phyloP scores from a whole-genome alignment of 2,113 vertebrate genomes.

The Psettodes erumei region DNA sequence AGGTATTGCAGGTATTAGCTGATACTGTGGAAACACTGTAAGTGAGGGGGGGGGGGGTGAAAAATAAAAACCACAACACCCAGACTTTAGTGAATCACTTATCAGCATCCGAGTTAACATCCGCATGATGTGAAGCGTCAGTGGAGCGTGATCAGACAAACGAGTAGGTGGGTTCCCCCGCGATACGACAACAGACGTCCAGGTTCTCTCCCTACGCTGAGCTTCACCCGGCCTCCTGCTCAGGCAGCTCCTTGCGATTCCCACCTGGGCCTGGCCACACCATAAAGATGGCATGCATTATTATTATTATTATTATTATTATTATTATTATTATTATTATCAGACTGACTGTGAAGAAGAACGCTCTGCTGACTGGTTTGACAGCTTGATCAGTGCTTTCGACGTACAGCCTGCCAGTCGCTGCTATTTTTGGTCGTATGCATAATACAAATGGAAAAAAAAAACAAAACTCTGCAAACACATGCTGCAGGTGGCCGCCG shows the following conservation, averaged over 20 bases:
- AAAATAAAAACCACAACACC: not conserved
- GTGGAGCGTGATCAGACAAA: slow-evolving; percentile 31
- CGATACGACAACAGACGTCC: slow-evolving; percentile 4
- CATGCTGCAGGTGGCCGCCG: not conserved
- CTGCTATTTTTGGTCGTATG: not conserved
- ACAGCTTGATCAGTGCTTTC: slow-evolving; percentile 64
- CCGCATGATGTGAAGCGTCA: not conserved
- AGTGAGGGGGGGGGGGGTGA: too few relatives aligned
- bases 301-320: too few relatives aligned
- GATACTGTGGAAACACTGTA: too few relatives aligned
- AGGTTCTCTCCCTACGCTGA: not conserved
- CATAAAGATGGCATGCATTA: slow-evolving; percentile 41
- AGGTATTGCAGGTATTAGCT: too few relatives aligned
- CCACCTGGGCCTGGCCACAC: not conserved
- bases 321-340: too few relatives aligned
- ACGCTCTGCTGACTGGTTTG: slow-evolving; percentile 47
- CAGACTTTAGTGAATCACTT: too few relatives aligned
- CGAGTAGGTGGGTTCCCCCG: not conserved
- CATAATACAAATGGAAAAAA: slow-evolving; percentile 5
- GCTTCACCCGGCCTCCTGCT: not conserved
- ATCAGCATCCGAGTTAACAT: too few relatives aligned
- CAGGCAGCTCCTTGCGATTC: slow-evolving; percentile 3
- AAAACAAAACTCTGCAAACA: not conserved
- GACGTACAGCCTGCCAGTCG: slow-evolving; percentile 49
- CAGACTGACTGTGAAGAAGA: slow-evolving; percentile 35